phyloP scores from a whole-genome alignment of 2,888 invertebrate species.

The Griposia aprilina region DNA sequence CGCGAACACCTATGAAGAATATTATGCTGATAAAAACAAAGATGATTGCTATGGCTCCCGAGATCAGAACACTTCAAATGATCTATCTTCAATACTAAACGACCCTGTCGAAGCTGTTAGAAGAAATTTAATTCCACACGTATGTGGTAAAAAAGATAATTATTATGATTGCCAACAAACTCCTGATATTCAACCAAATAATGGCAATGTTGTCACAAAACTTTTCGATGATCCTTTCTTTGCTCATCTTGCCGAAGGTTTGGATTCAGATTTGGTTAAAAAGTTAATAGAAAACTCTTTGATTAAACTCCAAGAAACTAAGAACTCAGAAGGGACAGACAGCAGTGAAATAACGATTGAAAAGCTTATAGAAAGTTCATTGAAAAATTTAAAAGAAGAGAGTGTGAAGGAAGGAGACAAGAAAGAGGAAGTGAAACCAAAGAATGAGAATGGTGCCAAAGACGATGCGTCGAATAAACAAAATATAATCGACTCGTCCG shows the following conservation, averaged over 20 bases:
- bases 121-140: constrained; percentile 94
- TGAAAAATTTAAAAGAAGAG: constrained; percentile 85
- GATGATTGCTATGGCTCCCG: constrained; percentile 62
- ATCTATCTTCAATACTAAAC: constrained; percentile 90
- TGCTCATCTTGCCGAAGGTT: constrained; percentile 91
- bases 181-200: constrained; percentile 74
- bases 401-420: constrained; percentile 68
- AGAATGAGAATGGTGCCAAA: constrained; percentile 74
- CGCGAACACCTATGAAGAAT: constrained; percentile 86
- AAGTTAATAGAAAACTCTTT: constrained; percentile 93
- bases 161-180: constrained; percentile 54
- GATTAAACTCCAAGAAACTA: constrained; percentile 90
- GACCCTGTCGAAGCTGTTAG: constrained; percentile 95
- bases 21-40: constrained; percentile 77
- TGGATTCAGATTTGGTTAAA: constrained; percentile 91
- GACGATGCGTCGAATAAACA: constrained; percentile 72
- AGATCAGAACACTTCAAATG: constrained; percentile 70
- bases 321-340: constrained; percentile 86
- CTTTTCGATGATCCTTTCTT: constrained; percentile 92
- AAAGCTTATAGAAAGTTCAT: constrained; percentile 89
- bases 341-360: constrained; percentile 86
- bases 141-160: constrained; percentile 92
- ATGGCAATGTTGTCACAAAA: constrained; percentile 90
- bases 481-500: constrained; percentile 71
- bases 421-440: constrained; percentile 70